Evolutionary conservation across 2,113 vertebrate species (phyloP), one percentile per base, ranked within the genome.

Genomic region (Toxostoma redivivum): DNA sequence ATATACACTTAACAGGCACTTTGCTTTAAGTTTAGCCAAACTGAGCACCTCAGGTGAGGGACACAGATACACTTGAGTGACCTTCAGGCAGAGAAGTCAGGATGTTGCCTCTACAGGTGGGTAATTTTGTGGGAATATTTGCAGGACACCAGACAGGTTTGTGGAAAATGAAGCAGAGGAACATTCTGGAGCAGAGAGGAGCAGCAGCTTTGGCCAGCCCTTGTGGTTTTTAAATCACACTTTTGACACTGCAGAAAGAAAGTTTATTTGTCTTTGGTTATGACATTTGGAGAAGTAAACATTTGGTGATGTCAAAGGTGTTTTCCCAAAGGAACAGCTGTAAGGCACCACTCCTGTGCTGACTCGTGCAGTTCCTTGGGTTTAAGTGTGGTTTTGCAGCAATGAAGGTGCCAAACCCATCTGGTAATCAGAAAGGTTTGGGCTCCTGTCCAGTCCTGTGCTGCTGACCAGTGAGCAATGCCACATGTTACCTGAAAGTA

Each of bases 1-100:
- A 67, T 94, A 82, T 20, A 76, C 54, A 83, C 88, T 95, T 95
- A 66, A 89, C 96, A 95, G 95, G 76, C 83, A 56, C 90, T 94
- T 94, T 96, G 62, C 76, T 97, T 95, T 97, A 96, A 98, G 92
- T 94, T 97, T 97, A 95, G 62, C 48, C 92, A 88, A 90, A 90
- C 69, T 44, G 77, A 87, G 28, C 88, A 78, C 71, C 77, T 80
- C 37, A 74, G 9, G 72, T 73, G 80, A 56, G 51, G n/a, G 62
- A 24, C 31, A 40, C 21, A 28, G 60, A 38, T 24, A 84, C 2
- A 7, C 65, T 77, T 2, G 1, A 62, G 61, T 81, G 85, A 90
- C 76, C 44, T 78, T 58, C 60, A 69, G 56, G n/a, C 10, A 7
- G 30, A 56, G 44, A n/a, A 85, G 67, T 57, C 8, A 23, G 76